Evolutionary conservation across 2,888 invertebrate genomes (phyloP), one percentile per base, ranked within the genome.

Genomic region (Nemapogon koenigi): DNA sequence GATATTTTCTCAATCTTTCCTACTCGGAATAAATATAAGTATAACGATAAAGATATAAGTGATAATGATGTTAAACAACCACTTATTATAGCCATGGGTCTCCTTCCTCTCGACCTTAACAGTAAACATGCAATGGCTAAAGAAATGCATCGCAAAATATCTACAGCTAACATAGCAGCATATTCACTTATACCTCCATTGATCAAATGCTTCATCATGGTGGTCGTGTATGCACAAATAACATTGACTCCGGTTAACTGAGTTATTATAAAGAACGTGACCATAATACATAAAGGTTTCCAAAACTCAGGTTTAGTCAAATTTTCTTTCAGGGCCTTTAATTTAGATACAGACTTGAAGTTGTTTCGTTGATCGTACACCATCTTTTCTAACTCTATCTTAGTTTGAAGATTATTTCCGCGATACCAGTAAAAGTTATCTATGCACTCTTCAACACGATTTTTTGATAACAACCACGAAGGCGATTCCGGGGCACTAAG

Each of bases 201-300:
- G 1, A 88, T 69, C 29, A 75, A 78, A 38, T 81, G 62, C 22
- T 59, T 66, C 66, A 88, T 82, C 51, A 88, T 83, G 33, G 81
- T 76, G 2, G 87, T 84, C 1, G 88, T 86, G 49, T 89, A 89
- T 1, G 88, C 88, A 31, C 84, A 83, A 15, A 89, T 80, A 0
- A 88, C 87, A 49, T 88, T 88, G 3, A 87, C 82, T 16, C 89
- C 89, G 7, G 85, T 83, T 41, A 89, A 79, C 53, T 89, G 89
- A 6, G 84, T 84, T 29, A 85, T 81, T 2, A 84, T 67, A 49
- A 89, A 88, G 44, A 88, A 84, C 1, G 78, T 65, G 41, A 82
- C 80, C 64, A 89, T 81, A 39, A 87, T 82, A 7, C 72, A 54
- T 29, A 87, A 57, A 0, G 87, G 86, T 46, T 82, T 84, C 53